These are phyloP conservation scores for Rhabdomys dilectus DNA, from an alignment of 2,113 vertebrate species.

Conservation along the genomic window DNA sequence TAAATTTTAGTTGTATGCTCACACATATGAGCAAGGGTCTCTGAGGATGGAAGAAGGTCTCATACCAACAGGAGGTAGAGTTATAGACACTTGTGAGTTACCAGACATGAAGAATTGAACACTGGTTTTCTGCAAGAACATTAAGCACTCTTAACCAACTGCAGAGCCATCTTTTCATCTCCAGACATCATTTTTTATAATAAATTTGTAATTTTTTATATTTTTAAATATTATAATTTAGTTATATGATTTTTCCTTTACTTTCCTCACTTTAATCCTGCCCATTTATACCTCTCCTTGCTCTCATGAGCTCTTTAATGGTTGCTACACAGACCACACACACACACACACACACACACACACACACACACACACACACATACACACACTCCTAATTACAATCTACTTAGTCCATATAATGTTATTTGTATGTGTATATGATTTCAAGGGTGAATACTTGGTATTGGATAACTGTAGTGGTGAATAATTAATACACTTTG, in stretches of 20 bases:
- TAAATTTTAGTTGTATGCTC: background rate
- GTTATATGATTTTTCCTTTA: background rate
- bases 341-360: too few species aligned
- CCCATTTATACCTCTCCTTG: background rate
- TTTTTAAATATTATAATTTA: background rate
- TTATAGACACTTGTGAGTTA: background rate
- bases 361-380: background rate
- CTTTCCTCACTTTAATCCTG: background rate
- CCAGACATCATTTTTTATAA: background rate
- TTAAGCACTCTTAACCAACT: background rate
- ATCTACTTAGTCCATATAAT: background rate
- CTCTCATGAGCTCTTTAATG: background rate
- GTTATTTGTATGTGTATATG: background rate
- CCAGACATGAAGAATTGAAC: too few species aligned
- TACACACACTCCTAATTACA: background rate
- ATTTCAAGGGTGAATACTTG: background rate
- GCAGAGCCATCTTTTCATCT: background rate
- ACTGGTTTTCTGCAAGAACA: background rate
- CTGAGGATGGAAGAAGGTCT: background rate
- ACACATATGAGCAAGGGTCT: background rate
- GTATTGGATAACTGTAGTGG: background rate
- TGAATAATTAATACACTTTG: too few species aligned
- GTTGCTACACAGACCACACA: background rate
- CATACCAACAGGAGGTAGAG: background rate
- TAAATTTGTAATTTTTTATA: background rate